Evolutionary conservation across 2,113 vertebrate species (phyloP), one percentile per base, ranked within the genome.

Genomic region (Gulo gulo): DNA sequence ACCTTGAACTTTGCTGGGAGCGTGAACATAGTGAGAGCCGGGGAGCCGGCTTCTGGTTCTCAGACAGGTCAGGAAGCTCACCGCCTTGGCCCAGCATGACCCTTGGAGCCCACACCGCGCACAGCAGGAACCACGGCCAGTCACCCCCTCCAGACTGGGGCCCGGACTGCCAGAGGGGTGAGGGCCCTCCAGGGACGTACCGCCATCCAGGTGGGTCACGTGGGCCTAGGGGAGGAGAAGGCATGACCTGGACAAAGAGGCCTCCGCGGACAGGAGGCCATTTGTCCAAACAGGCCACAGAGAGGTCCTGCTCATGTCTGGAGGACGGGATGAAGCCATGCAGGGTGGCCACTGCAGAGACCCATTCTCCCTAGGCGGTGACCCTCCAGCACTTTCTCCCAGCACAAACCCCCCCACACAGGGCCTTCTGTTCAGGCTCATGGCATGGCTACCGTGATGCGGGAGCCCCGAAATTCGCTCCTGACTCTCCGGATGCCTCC

Each of bases 341-440:
- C 36, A 24, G 21, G 36, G 36, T 42, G 0, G 11, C 36, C 15
- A 12, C 20, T 23, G 71, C 39, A 23, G 36, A 73, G 23, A 39
- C 8, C 4, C 4, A 42, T 39, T 13, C 71, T 39, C 71, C 36
- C 36, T 36, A 24, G 36, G 36, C 21, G 5, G 2, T 39, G 18
- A 39, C 21, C 0, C 71, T 23, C 11, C 5, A 36, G 15, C 26
- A 21, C 47, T 34, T 1, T 7, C 14, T 36, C 29, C n/a, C 11
- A 3, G 2, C 6, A 21, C 67, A 3, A 21, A 63, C 16, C 16
- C n/a, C n/a, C 15, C 36, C 1, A 7, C 86, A 1, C 9, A 3
- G 45, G 24, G 61, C 69, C 69, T 39, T 24, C 69, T 73, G 14
- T 52, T 52, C 50, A 52, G 50, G 14, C 71, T 42, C 71, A 24